Evolutionary conservation across 2,797 vertebrate genomes (phyloP), one percentile per base, ranked within the genome.

Genomic region (Lagodon rhomboides): DNA sequence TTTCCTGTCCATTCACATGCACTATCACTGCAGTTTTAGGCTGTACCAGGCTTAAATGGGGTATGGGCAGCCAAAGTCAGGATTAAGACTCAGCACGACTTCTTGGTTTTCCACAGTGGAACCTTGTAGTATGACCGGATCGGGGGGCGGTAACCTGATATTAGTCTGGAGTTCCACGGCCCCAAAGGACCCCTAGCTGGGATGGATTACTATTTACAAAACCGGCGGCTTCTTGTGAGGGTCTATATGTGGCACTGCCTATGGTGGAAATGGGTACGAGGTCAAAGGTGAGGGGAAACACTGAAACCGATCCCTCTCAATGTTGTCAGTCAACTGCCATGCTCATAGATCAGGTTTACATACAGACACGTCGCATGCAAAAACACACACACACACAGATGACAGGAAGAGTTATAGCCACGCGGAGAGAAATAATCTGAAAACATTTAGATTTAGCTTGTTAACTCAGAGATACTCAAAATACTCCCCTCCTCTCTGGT

Each of bases 231-330:
- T 51, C 81, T 64, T 85, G 76, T 79, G 85, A 85, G 71, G 75
- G 66, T 88, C 94, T 94, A 91, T 91, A 93, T 90, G 89, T 78
- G 80, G 86, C 68, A 43, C 62, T 67, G 83, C 34, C 68, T 25
- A 63, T 82, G 87, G 64, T 69, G 67, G 87, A 91, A 91, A 87
- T 63, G 72, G 65, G 55, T 46, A 43, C 50, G 50, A 54, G 87
- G 90, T 86, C 73, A 91, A 83, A 94, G 92, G 89, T 93, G 86
- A 91, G 67, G 67, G 77, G 55, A 82, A 83, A 82, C 82, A 80
- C 74, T 76, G 85, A 87, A 87, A 87, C 66, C 13, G 34, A 89
- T 87, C 65, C 76, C 12, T 62, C 55, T 82, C 75, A 75, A 89
- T 80, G 79, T 41, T 81, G 73, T 23, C 13, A 20, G 70, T 68